phyloP scores from a whole-genome alignment of 2,113 vertebrate genomes.

The Irena cyanogastra region DNA sequence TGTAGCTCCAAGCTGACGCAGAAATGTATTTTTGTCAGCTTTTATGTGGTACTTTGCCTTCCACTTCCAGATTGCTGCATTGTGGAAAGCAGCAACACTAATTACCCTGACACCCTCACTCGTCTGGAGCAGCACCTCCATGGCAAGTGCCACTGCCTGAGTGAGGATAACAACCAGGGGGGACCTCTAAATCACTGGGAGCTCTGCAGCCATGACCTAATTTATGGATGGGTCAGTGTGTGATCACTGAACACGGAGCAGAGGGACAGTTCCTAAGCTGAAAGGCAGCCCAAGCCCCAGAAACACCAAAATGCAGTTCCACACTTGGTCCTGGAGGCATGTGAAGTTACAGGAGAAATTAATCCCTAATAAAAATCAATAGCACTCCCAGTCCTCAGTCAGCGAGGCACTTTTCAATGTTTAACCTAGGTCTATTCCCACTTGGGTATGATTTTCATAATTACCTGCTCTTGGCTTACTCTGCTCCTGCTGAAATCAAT shows the following conservation, averaged over 20 bases:
- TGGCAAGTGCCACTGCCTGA: background rate
- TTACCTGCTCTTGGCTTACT: background rate
- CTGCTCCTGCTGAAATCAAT: background rate
- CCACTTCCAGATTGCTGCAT: background rate
- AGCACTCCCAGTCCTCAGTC: background rate
- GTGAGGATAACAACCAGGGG: fast-evolving
- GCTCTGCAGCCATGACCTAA: fast-evolving
- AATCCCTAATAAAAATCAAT: background rate
- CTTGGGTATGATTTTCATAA: background rate
- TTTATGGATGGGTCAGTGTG: background rate
- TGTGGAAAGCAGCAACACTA: background rate
- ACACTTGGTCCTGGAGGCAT: background rate
- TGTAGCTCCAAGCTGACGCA: background rate
- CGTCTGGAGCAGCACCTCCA: background rate
- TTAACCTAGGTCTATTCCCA: background rate
- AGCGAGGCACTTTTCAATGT: background rate
- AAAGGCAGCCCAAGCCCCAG: background rate
- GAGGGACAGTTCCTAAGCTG: background rate
- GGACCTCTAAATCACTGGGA: background rate
- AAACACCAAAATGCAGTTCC: background rate
- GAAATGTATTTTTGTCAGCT: background rate
- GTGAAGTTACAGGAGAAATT: background rate
- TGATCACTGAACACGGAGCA: background rate
- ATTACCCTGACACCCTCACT: background rate
- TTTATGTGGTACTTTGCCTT: background rate